phyloP scores from a whole-genome alignment of 1,140 invertebrate genomes.

The Fopius arisanus region DNA sequence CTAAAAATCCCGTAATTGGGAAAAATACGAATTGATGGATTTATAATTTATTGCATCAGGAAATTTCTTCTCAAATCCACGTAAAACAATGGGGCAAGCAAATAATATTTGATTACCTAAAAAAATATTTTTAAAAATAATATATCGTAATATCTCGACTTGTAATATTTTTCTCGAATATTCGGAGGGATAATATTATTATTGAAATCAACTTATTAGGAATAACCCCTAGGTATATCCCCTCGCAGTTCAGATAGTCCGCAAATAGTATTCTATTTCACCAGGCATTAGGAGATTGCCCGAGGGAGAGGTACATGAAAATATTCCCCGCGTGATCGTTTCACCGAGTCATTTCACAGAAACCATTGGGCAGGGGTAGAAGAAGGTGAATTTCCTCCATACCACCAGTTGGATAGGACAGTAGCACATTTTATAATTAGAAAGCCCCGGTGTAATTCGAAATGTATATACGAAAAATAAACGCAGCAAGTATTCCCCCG shows the following conservation, averaged over 20 bases:
- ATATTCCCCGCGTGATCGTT: background rate
- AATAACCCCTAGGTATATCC: too few relatives aligned
- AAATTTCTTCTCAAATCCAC: too few relatives aligned
- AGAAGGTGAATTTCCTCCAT: background rate
- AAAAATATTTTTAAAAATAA: too few relatives aligned
- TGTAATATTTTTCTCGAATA: too few relatives aligned
- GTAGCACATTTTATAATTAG: conserved; percentile 41
- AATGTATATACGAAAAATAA: background rate
- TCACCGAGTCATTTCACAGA: background rate
- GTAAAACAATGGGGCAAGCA: too few relatives aligned
- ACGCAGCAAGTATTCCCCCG: background rate
- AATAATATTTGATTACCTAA: too few relatives aligned
- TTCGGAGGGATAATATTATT: too few relatives aligned
- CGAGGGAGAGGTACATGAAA: background rate
- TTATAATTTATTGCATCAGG: too few relatives aligned
- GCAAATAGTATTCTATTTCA: background rate
- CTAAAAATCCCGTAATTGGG: background rate
- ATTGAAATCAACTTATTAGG: too few relatives aligned
- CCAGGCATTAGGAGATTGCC: background rate
- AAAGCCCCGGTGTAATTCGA: conserved; percentile 7
- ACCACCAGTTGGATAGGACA: conserved; percentile 24
- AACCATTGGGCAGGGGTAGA: background rate
- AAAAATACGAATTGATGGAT: too few relatives aligned
- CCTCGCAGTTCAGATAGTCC: too few relatives aligned
- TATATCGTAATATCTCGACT: too few relatives aligned